A percentile compares a stretch with the other conserved stretches of the same genome.
These are phyloP conservation scores for Ectropis grisescens DNA, from an alignment of 1,140 invertebrate species.

Conservation along the genomic window DNA sequence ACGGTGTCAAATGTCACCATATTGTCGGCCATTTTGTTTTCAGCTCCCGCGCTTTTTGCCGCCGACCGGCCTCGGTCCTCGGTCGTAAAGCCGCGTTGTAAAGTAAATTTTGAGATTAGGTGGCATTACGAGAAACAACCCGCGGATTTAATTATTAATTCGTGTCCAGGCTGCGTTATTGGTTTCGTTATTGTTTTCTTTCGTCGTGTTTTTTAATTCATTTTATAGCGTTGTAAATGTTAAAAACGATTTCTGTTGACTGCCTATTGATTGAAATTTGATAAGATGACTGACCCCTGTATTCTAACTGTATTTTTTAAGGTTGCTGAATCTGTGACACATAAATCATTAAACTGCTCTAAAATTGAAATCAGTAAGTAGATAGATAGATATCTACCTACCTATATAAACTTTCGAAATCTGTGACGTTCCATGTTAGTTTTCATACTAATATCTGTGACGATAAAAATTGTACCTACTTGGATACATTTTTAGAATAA, in stretches of 20 bases:
- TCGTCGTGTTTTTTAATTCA: no score
- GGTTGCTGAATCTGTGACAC: no score
- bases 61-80: constrained; percentile 11
- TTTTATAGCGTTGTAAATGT: no score
- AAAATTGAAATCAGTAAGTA: not conserved
- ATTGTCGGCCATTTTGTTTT: constrained; percentile 34
- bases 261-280: not conserved
- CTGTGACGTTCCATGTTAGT: no score
- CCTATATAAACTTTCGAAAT: not conserved
- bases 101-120: constrained; percentile 64
- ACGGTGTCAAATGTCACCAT: constrained; percentile 49
- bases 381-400: not conserved
- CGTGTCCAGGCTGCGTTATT: constrained; percentile 37
- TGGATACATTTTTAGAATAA: no score
- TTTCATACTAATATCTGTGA: no score
- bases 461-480: no score
- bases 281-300: not conserved
- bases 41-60: constrained; percentile 45
- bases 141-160: constrained; percentile 62
- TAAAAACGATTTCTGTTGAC: constrained; percentile 20
- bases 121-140: constrained; percentile 64
- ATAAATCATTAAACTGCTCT: no score
- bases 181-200: constrained; percentile 50
- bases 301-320: not conserved
- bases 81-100: constrained; percentile 61